Conservation (phyloP, 2,888 invertebrate species). For the Pimpla rufipes region DNA sequence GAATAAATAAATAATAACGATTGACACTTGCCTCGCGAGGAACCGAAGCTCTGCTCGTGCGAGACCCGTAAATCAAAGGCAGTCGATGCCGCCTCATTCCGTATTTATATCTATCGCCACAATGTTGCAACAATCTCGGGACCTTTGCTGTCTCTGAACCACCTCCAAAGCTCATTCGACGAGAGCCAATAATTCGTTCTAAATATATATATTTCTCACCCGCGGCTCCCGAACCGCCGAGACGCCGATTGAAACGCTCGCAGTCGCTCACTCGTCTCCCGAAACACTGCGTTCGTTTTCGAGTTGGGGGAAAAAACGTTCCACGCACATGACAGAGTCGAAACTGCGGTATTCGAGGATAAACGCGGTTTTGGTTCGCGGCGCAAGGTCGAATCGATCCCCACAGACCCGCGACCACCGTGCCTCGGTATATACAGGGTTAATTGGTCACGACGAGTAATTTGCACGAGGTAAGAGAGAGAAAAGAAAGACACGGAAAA, state of each 20-base stretch:
- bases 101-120: no score
- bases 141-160: no score
- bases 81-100: not conserved
- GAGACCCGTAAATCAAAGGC: not conserved
- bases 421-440: not conserved
- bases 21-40: not conserved
- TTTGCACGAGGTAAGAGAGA: not conserved
- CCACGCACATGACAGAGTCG: constrained; percentile 22
- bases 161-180: not conserved
- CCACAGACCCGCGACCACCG: not conserved
- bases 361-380: not conserved
- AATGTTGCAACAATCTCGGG: no score
- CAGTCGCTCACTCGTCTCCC: not conserved
- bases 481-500: not conserved
- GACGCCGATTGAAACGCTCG: not conserved
- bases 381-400: not conserved
- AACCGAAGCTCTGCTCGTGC: not conserved
- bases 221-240: not conserved
- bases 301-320: not conserved
- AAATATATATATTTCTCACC: not conserved
- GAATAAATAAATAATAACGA: not conserved
- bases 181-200: not conserved
- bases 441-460: not conserved
- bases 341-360: not conserved
- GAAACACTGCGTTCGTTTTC: not conserved